Conservation (phyloP, 2,113 vertebrate genomes). For the Lycaon pictus region DNA sequence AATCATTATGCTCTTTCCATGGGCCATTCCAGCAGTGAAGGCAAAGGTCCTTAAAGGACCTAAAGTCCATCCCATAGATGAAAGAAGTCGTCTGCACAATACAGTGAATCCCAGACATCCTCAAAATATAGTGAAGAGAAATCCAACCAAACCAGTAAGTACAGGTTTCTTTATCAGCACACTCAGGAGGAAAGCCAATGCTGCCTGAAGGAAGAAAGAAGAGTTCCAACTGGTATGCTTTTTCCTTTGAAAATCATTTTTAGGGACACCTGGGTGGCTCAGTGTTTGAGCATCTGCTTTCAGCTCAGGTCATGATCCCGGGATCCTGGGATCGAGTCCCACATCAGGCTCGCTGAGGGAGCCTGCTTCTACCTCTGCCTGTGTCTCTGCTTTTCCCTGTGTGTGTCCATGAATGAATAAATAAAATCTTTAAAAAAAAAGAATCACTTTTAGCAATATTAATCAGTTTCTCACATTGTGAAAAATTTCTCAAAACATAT, state of each 20-base stretch:
- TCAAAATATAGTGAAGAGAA: conserved; percentile 91
- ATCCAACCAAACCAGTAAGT: conserved; percentile 87
- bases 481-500: background rate
- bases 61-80: conserved; percentile 88
- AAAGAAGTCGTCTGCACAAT: conserved; percentile 89
- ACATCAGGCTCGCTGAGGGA: too few relatives aligned
- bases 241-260: background rate
- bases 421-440: too few relatives aligned
- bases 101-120: conserved; percentile 91
- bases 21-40: conserved; percentile 90
- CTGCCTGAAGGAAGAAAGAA: conserved; percentile 86
- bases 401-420: too few relatives aligned
- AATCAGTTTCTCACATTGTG: background rate
- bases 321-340: too few relatives aligned
- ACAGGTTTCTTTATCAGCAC: conserved; percentile 91
- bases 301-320: too few relatives aligned
- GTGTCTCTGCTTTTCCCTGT: too few relatives aligned
- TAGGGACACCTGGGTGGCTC: too few relatives aligned
- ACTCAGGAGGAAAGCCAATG: conserved; percentile 93
- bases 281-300: too few relatives aligned
- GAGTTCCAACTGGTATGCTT: background rate
- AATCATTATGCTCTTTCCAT: conserved; percentile 84
- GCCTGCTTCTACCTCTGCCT: too few relatives aligned
- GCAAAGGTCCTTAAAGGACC: conserved; percentile 92
- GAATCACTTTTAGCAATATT: background rate